Conservation (phyloP, 2,113 vertebrate species). For the Grammomys dolichurus region DNA sequence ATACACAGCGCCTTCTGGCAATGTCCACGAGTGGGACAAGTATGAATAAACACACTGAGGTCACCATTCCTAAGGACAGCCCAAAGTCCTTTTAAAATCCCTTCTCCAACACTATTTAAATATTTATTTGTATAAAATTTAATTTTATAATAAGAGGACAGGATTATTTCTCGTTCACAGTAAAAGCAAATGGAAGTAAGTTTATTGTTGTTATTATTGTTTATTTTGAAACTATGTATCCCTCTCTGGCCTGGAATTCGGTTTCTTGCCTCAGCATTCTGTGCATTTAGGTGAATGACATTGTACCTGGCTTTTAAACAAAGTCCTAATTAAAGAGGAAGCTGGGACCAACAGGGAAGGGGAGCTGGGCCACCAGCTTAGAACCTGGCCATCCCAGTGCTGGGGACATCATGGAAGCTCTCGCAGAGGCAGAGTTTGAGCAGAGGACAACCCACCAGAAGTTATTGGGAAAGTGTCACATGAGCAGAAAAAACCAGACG, state of each 20-base stretch:
- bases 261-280: neutral
- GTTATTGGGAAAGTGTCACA: neutral
- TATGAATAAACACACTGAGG: neutral
- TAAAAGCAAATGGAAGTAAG: neutral
- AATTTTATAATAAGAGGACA: neutral
- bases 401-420: neutral
- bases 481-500: fast-evolving
- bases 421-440: neutral
- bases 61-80: neutral
- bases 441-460: neutral
- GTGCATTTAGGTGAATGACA: neutral
- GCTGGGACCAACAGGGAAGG: too few relatives aligned
- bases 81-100: neutral
- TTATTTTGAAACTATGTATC: neutral
- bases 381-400: fast-evolving
- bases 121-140: neutral
- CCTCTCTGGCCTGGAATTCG: neutral
- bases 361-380: neutral
- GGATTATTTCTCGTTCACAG: neutral
- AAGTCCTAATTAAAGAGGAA: neutral
- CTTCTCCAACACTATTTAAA: neutral
- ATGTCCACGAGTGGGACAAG: neutral
- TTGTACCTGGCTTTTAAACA: neutral
- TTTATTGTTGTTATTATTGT: neutral
- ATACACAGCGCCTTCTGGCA: neutral